A percentile compares a stretch with the other conserved stretches of the same genome.
These are phyloP conservation scores for Nematopogon swammerdamellus DNA, from an alignment of 2,888 invertebrate genomes.

Conservation along the genomic window DNA sequence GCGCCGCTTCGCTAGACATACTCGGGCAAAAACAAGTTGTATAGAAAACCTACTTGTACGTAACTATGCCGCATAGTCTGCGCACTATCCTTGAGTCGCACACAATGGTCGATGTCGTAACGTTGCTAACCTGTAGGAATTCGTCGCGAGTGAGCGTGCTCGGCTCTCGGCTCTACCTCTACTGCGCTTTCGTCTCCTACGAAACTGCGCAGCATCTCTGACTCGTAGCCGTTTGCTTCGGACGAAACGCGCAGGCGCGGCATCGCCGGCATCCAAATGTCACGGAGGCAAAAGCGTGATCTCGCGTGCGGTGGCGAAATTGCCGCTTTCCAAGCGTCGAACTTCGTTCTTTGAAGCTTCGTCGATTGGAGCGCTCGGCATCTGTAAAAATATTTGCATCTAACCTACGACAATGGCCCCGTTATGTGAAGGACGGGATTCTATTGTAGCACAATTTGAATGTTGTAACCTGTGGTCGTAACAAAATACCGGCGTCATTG, in stretches of 20 bases:
- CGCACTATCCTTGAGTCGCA: not conserved
- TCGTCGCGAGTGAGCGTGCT: constrained; percentile 38
- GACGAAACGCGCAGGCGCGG: constrained; percentile 8
- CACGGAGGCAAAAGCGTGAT: constrained; percentile 36
- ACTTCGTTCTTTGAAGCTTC: not conserved
- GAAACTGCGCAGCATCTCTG: constrained; percentile 20
- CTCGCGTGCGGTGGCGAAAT: constrained; percentile 20
- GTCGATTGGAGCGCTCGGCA: no score
- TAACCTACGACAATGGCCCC: not conserved
- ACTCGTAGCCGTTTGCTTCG: constrained; percentile 18
- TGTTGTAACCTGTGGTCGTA: not conserved
- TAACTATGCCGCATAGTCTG: not conserved
- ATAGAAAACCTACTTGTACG: no score
- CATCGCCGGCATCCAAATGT: constrained; percentile 30
- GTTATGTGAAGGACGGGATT: not conserved
- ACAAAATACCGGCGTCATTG: not conserved
- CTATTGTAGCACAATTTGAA: not conserved
- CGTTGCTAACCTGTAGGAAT: constrained; percentile 23
- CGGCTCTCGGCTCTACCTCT: constrained; percentile 19
- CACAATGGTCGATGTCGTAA: not conserved
- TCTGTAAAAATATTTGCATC: not conserved
- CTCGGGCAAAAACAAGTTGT: not conserved
- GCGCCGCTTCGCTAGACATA: not conserved
- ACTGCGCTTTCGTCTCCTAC: no score
- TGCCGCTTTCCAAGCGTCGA: not conserved